Conservation (phyloP, 2,113 vertebrate species). For the Lampris megalopsis region DNA sequence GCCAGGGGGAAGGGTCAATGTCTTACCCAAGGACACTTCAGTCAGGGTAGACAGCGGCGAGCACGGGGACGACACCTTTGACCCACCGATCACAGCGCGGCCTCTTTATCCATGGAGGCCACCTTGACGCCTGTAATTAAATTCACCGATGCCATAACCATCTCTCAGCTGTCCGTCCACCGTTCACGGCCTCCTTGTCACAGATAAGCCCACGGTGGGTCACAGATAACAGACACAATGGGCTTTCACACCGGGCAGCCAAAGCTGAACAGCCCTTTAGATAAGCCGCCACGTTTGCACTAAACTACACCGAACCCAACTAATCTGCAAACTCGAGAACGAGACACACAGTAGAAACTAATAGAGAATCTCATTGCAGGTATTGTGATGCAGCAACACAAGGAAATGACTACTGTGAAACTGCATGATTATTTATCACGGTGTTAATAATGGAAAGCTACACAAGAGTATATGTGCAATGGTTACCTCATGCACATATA, state of each 20-base stretch:
- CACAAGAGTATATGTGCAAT: too few species aligned
- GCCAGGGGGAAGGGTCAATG: not conserved
- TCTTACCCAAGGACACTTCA: not conserved
- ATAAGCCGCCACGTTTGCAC: slow-evolving; percentile 12
- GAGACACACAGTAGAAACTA: not conserved
- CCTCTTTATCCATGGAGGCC: not conserved
- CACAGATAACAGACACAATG: slow-evolving; percentile 11
- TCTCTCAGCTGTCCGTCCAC: slow-evolving; percentile 20
- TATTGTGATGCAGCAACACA: too few species aligned
- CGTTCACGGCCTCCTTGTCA: slow-evolving; percentile 29
- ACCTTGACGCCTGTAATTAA: slow-evolving; percentile 35
- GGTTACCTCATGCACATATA: too few species aligned
- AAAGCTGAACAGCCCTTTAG: not conserved
- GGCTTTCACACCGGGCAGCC: slow-evolving; percentile 36
- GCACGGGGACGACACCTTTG: not conserved
- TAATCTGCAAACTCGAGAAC: not conserved
- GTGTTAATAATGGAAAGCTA: too few species aligned
- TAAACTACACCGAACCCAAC: slow-evolving; percentile 9
- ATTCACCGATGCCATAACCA: slow-evolving; percentile 13
- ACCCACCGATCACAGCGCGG: not conserved
- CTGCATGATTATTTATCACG: too few species aligned
- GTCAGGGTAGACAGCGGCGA: not conserved
- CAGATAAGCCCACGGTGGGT: slow-evolving; percentile 1
- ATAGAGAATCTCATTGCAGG: too few species aligned
- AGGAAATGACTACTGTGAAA: too few species aligned